These are phyloP conservation scores for Lutjanus argentimaculatus DNA, from an alignment of 2,797 vertebrate species.

Conservation along the genomic window DNA sequence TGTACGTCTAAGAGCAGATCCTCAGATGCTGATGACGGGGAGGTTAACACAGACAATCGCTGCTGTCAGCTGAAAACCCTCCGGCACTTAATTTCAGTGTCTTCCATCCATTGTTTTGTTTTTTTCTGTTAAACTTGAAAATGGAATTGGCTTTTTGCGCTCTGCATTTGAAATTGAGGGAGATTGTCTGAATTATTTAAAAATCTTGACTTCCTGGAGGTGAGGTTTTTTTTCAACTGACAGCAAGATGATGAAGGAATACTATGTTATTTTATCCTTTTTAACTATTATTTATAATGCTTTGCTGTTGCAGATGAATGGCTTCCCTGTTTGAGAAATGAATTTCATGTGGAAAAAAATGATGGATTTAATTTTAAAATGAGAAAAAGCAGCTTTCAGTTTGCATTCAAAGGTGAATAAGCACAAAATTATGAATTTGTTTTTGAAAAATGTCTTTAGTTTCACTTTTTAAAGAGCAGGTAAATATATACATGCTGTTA, in stretches of 20 bases:
- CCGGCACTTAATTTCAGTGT: constrained; percentile 36
- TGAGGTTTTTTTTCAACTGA: constrained; percentile 32
- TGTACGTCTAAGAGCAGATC: constrained; percentile 24
- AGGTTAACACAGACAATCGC: constrained; percentile 47
- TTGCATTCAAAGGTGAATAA: constrained; percentile 49
- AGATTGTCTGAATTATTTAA: neutral
- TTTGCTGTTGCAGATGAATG: constrained; percentile 64
- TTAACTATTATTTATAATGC: constrained; percentile 65
- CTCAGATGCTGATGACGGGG: constrained; percentile 21
- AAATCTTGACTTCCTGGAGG: neutral
- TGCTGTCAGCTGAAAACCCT: constrained; percentile 52
- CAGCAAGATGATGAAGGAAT: neutral
- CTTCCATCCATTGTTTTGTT: constrained; percentile 30
- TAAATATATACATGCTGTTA: constrained; percentile 43
- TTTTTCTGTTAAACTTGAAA: constrained; percentile 10
- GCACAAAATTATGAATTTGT: constrained; percentile 59
- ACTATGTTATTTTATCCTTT: constrained; percentile 39
- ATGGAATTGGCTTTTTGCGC: constrained; percentile 1
- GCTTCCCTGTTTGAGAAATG: constrained; percentile 8
- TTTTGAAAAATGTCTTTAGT: constrained; percentile 27
- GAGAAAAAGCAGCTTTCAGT: constrained; percentile 7
- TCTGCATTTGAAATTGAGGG: constrained; percentile 12
- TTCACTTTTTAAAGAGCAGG: constrained; percentile 51
- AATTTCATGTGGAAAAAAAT: constrained; percentile 19
- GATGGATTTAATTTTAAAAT: constrained; percentile 40